phyloP scores from a whole-genome alignment of 2,888 invertebrate species.

The Sarcophaga carnaria region DNA sequence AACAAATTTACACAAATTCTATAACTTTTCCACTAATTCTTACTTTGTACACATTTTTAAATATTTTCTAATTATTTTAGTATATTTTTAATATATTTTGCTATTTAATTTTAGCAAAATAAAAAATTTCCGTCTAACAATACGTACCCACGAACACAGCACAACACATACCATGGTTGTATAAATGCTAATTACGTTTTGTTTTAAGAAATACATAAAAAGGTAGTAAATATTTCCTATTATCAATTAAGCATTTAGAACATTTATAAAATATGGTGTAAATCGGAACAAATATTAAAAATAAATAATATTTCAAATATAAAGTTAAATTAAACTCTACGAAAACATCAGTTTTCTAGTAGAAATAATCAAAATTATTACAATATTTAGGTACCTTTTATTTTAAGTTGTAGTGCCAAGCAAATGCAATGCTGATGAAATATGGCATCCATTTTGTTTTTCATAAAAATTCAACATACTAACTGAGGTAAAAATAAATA shows the following conservation, averaged over 20 bases:
- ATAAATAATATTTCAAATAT: no score
- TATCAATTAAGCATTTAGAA: not conserved
- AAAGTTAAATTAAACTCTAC: no score
- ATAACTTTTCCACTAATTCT: not conserved
- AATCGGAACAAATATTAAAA: no score
- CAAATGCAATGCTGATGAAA: constrained; percentile 26
- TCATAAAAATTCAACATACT: constrained; percentile 14
- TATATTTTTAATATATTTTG: constrained; percentile 41
- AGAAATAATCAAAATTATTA: not conserved
- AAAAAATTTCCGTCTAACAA: constrained; percentile 61
- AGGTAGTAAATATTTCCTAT: constrained; percentile 45
- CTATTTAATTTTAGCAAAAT: constrained; percentile 60
- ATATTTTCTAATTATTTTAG: constrained; percentile 28
- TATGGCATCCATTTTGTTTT: constrained; percentile 55
- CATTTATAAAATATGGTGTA: no score
- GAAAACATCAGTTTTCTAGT: not conserved
- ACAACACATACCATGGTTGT: constrained; percentile 67
- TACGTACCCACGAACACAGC: constrained; percentile 69
- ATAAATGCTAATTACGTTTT: constrained; percentile 23
- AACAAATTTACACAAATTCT: not conserved
- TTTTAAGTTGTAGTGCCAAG: constrained; percentile 18
- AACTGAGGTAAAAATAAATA: constrained; percentile 9
- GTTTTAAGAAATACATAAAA: constrained; percentile 57
- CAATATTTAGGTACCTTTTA: not conserved
- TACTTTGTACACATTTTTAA: not conserved